Base-by-base conservation (phyloP, 2,888 invertebrate species). In the Deilephila porcellus region DNA sequence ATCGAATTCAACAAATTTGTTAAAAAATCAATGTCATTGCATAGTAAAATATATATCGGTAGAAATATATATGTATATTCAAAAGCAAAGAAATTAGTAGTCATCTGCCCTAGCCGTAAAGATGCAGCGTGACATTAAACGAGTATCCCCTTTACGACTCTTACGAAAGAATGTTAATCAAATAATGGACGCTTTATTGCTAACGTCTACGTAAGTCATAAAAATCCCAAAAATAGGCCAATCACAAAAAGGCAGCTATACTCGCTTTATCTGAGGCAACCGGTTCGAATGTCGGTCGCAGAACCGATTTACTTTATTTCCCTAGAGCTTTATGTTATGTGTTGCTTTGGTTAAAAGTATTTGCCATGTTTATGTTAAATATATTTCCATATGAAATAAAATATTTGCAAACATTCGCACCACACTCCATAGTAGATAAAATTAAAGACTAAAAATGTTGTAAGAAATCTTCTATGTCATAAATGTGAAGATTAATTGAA, bases 291-390 rank as follows among this genome's bases (percentile, higher is more conserved):
- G 86, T 80, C 85, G 84, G 84, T 84, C 88, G 81, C 84, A 85
- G 86, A 85, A 81, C 81, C 85, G 83, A 87, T 90, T 88, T 85
- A 81, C 83, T 87, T 88, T 88, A 89, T 89, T 88, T 87, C 87
- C 86, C 86, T 71, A 70, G 86, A 84, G 86, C 78, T 85, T 82
- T 85, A 84, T 86, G 80, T 80, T 80, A 78, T 79, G 77, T 77
- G 75, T 78, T 76, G 72, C 77, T 82, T 76, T 77, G 45, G 72
- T 71, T 73, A 60, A 74, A 53, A 76, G 64, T 73, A 67, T 67
- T 67, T 67, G 25, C 17, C 11, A 14, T 63, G 45, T 72, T 74
- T 53, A 70, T 70, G 8, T 67, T 52, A 67, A 45, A 20, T 59
- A 59, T 67, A 11, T 37, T 3, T 17, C 17, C 45, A 52, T 52